Evolutionary conservation across 1,140 invertebrate genomes (phyloP), one percentile per base, ranked within the genome.

Genomic region (Xylocopa sonorina): DNA sequence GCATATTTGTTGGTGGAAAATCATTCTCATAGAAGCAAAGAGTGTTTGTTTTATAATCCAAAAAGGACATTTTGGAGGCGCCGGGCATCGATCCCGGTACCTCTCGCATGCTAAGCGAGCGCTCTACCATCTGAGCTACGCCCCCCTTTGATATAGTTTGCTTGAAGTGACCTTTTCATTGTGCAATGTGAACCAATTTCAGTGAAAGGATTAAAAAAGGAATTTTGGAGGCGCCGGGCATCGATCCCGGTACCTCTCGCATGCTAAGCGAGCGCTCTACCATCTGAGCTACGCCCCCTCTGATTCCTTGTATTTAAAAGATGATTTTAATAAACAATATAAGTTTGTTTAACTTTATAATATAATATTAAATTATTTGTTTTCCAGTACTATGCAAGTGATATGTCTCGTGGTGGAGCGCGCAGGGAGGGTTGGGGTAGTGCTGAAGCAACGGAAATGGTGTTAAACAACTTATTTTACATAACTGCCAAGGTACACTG

Each of bases 401-500:
- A 97, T 78, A 94, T 95, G 16, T 94, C 94, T 1, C 91, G 93
- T 3, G 93, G 95, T 10, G 94, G 95, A 18, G 94, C 94, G 2
- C 94, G 97, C 9, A 95, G 97, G 68, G 98, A 99, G 93, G 98
- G 98, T 0, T 99, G 98, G 95, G 99, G 99, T 27, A 99, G 98
- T 1, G 97, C 97, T 0, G 98, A 99, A 93, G 99, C 99, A n/a
- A 99, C 99, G 0, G 98, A 99, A 94, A 99, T 99, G 98, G 97
- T 99, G 27, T 94, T 99, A 29, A 99, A 99, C 91, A 99, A 99
- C 94, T 95, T 99, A 0, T 98, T 99, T 91, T 99, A 99, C 90
- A 97, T 99, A 84, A 99, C 98, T 12, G 97, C 97, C 0, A 99
- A 98, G 95, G 97, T 98, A 94, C 14, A 12, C 16, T 55, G 46